Base-by-base conservation (phyloP, 2,113 vertebrate species). In the Plotosus lineatus region DNA sequence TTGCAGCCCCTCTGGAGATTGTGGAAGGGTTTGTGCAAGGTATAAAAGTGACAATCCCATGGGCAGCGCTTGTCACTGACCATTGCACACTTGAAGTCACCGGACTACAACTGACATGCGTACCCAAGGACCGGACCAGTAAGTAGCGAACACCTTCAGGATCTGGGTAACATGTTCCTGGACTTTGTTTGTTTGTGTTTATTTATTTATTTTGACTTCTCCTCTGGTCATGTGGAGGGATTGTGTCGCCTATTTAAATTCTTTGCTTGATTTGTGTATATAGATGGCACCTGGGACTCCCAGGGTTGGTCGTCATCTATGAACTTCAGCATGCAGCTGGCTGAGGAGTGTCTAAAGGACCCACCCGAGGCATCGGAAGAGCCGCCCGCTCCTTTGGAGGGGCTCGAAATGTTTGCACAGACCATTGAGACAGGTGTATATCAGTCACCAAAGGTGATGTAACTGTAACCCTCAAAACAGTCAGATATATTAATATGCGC, bases 351-450 rank as follows among this genome's bases (percentile, higher is more conserved):
- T 90, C 91, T 97, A 75, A 95, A 96, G 83, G 95, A 97, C 28
- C 95, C 95, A 78, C 90, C 93, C 0, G 94, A 96, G 48, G 93
- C 95, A 12, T 94, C 94, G 0, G 95, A 96, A 69, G 94, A 95
- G 84, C 93, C 95, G 0, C 94, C 95, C 1, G 95, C 95, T 81
- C 96, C 94, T 1, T 89, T 97, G 79, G 96, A 97, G 85, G 96
- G 96, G n/a, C 92, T 97, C 36, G 96, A 97, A 90, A 96, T 97
- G 94, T 97, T 97, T 83, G 96, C 96, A 85, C 95, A 97, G 87
- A 97, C 96, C 82, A 96, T 97, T 19, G 96, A 97, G 89, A 97
- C 95, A 0, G 96, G 96, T 97, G 76, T 87, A 90, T 77, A 56
- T 77, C n/a, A n/a, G n/a, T n/a, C n/a, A n/a, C n/a, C n/a, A n/a